Conservation (phyloP, 1,140 invertebrate genomes). For the Cylas formicarius region DNA sequence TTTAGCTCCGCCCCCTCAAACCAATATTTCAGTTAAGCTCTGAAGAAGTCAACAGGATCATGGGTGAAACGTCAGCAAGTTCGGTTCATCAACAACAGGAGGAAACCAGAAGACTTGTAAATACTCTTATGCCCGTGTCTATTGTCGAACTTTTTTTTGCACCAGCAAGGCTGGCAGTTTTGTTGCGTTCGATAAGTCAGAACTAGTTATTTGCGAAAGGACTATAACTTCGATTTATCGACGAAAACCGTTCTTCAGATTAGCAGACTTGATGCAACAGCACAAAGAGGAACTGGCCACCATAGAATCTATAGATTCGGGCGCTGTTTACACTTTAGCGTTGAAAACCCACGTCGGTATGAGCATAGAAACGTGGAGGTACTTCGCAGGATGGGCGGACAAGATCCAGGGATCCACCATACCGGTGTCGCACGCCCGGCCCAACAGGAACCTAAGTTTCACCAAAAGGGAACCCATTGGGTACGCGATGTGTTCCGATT, state of each 20-base stretch:
- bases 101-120: too few relatives aligned
- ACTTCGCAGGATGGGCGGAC: slow-evolving; percentile 91
- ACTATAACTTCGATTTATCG: too few relatives aligned
- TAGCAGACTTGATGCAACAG: slow-evolving; percentile 89
- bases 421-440: slow-evolving; percentile 79
- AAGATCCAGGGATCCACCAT: slow-evolving; percentile 91
- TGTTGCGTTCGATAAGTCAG: slow-evolving; percentile 6
- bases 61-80: too few relatives aligned
- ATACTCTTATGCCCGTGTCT: neutral
- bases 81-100: too few relatives aligned
- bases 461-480: slow-evolving; percentile 86
- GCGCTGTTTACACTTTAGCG: slow-evolving; percentile 91
- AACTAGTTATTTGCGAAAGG: too few relatives aligned
- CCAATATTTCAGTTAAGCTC: too few relatives aligned
- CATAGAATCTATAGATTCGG: slow-evolving; percentile 85
- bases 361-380: slow-evolving; percentile 88
- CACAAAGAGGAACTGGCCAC: slow-evolving; percentile 92
- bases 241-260: slow-evolving; percentile 50
- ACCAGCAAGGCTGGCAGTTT: neutral
- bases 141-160: slow-evolving; percentile 2
- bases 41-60: too few relatives aligned
- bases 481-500: slow-evolving; percentile 38
- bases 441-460: slow-evolving; percentile 82
- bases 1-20: too few relatives aligned
- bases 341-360: slow-evolving; percentile 91